Conservation (phyloP, 2,797 vertebrate genomes). For the Alcedo atthis region DNA sequence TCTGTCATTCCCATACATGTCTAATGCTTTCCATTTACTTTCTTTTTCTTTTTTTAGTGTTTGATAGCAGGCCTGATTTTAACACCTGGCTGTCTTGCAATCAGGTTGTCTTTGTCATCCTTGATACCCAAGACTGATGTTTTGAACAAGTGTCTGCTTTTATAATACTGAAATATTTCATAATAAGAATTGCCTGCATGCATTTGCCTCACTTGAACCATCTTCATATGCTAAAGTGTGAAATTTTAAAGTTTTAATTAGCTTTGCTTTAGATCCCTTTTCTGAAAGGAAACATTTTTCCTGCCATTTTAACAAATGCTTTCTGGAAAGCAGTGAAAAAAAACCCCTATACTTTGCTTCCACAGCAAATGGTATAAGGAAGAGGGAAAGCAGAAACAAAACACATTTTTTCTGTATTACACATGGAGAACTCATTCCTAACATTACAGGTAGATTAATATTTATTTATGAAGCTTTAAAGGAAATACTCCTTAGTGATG, state of each 20-base stretch:
- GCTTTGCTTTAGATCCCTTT: background rate
- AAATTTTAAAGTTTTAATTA: background rate
- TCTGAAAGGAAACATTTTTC: background rate
- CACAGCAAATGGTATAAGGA: background rate
- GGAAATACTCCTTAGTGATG: background rate
- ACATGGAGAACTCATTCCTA: background rate
- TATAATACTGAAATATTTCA: background rate
- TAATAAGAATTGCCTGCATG: background rate
- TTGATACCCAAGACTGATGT: background rate
- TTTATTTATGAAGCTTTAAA: background rate
- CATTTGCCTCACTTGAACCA: background rate
- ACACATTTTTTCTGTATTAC: background rate
- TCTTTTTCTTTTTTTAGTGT: background rate
- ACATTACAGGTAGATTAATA: background rate
- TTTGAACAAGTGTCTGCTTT: background rate
- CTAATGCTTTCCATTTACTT: background rate
- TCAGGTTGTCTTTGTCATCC: background rate
- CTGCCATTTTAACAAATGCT: background rate
- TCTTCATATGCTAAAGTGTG: background rate
- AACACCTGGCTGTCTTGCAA: background rate
- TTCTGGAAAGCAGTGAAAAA: background rate
- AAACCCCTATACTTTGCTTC: background rate
- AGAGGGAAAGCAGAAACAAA: background rate
- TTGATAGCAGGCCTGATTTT: background rate
- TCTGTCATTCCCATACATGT: background rate